Evolutionary conservation across 2,797 vertebrate species (phyloP), one percentile per base, ranked within the genome.

Genomic region (Schizopygopsis malacanthus): DNA sequence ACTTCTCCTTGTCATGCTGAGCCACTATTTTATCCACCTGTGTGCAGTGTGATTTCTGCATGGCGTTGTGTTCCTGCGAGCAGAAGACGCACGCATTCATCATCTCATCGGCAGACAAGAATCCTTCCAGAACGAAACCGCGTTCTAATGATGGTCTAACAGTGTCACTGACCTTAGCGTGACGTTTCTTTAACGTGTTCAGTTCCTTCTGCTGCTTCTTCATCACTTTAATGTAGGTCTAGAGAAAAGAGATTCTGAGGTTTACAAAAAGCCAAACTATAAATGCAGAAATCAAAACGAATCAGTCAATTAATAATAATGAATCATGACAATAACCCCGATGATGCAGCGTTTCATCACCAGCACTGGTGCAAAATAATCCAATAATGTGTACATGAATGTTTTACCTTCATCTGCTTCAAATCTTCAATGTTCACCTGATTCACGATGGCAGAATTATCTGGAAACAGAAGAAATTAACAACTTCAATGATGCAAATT

Each of bases 181-280:
- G 98, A 73, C 97, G 99, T 95, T 99, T 99, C 96, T 98, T 99
- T 91, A 99, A 94, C 90, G 96, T 75, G 91, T 90, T 96, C 86
- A 99, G 92, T 84, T 99, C 98, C 89, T 99, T 99, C 92, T 99
- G 98, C 76, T 99, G 98, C 88, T 99, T 99, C 95, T 99, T 99
- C 87, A 97, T 94, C 91, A 98, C 94, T 88, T 99, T 99, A 88
- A 99, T 93, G 87, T 97, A 99, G 56, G 97, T 96, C 98, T 99
- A 91, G 88, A 89, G 79, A 86, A 89, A 75, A 90, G 43, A 81
- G 71, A 75, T 75, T 67, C 33, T 39, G 65, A 67, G 33, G 8
- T 25, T 12, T 20, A 2, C 37, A 41, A 20, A 4, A 37, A 69
- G 4, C 13, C 8, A 69, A 39, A 63, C 25, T 15, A 65, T 25